phyloP scores from a whole-genome alignment of 1,140 invertebrate genomes.

The Calliphora vicina region DNA sequence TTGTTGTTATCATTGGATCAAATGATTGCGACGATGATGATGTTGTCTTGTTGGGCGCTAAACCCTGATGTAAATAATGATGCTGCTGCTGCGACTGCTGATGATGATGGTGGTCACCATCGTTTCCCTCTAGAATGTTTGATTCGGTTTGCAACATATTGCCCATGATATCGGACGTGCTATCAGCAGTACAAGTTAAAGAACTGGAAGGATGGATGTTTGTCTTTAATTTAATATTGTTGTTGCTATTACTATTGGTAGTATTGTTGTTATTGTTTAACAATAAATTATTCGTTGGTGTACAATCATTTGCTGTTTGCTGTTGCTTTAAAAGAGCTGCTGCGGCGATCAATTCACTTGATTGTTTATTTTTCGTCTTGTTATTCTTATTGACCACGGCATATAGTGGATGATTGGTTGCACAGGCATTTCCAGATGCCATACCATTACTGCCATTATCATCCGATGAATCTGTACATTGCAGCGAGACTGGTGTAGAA shows the following conservation, averaged over 20 bases:
- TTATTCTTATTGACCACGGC: constrained; percentile 61
- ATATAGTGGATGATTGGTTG: constrained; percentile 52
- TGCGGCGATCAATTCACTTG: constrained; percentile 33
- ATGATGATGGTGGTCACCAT: constrained; percentile 18
- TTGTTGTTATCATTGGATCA: constrained; percentile 34
- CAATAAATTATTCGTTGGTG: constrained; percentile 31
- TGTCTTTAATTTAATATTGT: constrained; percentile 17
- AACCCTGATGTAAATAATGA: constrained; percentile 21
- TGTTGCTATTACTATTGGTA: constrained; percentile 29
- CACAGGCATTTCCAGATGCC: neutral
- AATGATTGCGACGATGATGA: constrained; percentile 17
- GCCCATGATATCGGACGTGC: constrained; percentile 16
- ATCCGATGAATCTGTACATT: neutral
- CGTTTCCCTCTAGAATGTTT: neutral
- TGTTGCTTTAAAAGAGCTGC: neutral
- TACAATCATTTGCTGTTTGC: constrained; percentile 21
- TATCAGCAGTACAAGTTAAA: neutral
- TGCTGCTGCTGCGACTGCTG: constrained; percentile 36
- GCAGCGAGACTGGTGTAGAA: neutral
- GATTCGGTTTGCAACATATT: constrained; percentile 19
- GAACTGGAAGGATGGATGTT: constrained; percentile 32
- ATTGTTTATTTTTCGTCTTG: constrained; percentile 51
- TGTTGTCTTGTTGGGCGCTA: neutral
- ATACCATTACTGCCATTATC: neutral
- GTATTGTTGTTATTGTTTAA: constrained; percentile 26